phyloP scores from a whole-genome alignment of 1,140 invertebrate genomes.

The Cyphomyrmex costatus region DNA sequence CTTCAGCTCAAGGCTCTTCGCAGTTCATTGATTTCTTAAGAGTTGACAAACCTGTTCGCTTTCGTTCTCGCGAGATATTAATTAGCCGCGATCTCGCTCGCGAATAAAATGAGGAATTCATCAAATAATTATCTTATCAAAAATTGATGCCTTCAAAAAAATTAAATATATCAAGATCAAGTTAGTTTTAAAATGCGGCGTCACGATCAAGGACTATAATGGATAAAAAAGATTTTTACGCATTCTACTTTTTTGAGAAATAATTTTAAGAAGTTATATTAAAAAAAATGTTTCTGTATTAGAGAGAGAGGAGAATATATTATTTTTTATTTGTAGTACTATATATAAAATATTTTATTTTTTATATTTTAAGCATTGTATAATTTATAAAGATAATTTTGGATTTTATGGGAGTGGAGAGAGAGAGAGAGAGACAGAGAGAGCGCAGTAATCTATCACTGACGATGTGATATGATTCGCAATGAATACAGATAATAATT shows the following conservation, averaged over 20 bases:
- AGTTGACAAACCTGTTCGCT: slow-evolving; percentile 50
- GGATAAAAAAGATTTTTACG: not conserved
- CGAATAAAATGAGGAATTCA: slow-evolving; percentile 18
- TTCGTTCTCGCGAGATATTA: slow-evolving; percentile 8
- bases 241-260: not conserved
- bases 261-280: not conserved
- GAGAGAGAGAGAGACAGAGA: no score
- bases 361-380: no score
- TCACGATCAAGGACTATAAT: not conserved
- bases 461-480: not conserved
- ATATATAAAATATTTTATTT: not conserved
- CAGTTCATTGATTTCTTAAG: slow-evolving; percentile 39
- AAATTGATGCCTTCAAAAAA: not conserved
- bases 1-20: not conserved
- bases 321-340: slow-evolving; percentile 6
- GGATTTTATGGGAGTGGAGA: not conserved
- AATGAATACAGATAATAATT: slow-evolving; percentile 1
- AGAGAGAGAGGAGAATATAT: no score
- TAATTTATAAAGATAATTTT: not conserved
- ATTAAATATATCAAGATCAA: not conserved
- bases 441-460: not conserved
- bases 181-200: not conserved
- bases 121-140: slow-evolving; percentile 25
- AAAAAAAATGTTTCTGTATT: not conserved
- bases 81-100: slow-evolving; percentile 32